Evolutionary conservation across 1,140 invertebrate genomes (phyloP).

Genomic region (Cylas formicarius): DNA sequence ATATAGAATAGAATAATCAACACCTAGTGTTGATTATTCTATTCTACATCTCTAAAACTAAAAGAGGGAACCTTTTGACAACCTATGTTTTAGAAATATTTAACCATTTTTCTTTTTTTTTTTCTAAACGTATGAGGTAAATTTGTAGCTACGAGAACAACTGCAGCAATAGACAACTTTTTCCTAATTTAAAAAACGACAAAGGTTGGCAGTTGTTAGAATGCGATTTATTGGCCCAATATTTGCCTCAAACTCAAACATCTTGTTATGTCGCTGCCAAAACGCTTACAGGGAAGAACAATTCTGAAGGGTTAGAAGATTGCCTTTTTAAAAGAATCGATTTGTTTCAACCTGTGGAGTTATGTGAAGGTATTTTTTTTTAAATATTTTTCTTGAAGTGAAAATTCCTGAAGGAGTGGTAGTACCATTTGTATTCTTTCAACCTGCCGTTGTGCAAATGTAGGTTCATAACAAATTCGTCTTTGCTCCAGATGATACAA

Average conservation of each 20-base stretch:
- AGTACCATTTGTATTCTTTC: too few relatives aligned
- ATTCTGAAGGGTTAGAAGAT: constrained; percentile 16
- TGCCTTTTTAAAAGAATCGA: constrained; percentile 45
- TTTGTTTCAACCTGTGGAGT: constrained; percentile 42
- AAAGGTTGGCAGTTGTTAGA: constrained; percentile 24
- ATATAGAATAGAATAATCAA: too few relatives aligned
- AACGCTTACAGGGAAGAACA: constrained; percentile 19
- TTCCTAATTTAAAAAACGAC: constrained; percentile 33
- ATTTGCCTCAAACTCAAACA: constrained; percentile 39
- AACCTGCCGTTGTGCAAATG: constrained; percentile 8
- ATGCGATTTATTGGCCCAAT: constrained; percentile 31
- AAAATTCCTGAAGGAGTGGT: too few relatives aligned
- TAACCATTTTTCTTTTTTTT: too few relatives aligned
- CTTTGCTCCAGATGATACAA: constrained; percentile 39
- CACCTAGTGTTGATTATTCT: too few relatives aligned
- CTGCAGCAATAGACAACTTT: constrained; percentile 40
- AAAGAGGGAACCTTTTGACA: too few relatives aligned
- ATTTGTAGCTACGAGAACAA: too few relatives aligned
- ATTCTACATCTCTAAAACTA: too few relatives aligned
- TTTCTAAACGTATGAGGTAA: too few relatives aligned
- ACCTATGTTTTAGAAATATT: too few relatives aligned
- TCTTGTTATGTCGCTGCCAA: constrained; percentile 39
- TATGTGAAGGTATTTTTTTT: constrained; percentile 16
- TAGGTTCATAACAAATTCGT: constrained; percentile 12
- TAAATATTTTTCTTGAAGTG: too few relatives aligned